Conservation (phyloP, 1,140 invertebrate species). For the Bombus cullumanus region DNA sequence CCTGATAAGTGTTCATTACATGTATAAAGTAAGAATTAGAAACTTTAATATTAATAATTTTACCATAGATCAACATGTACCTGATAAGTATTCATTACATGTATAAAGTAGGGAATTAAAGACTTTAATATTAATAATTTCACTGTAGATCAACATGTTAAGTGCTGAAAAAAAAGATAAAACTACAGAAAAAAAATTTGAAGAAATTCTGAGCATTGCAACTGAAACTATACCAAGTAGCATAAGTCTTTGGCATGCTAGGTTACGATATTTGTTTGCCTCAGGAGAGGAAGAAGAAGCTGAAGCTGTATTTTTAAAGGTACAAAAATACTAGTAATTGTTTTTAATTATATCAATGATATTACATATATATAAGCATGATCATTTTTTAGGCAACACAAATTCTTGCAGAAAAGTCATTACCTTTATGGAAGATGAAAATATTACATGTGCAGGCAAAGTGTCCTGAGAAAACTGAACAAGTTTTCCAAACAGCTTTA, state of each 20-base stretch:
- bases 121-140: constrained; percentile 31
- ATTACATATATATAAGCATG: constrained; percentile 10
- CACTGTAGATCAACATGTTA: constrained; percentile 76
- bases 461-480: constrained; percentile 78
- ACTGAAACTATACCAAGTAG: constrained; percentile 79
- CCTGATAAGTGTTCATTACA: background rate
- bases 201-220: constrained; percentile 79
- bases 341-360: background rate
- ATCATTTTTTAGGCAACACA: constrained; percentile 72
- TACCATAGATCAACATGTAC: constrained; percentile 70
- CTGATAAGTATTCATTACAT: background rate
- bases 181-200: constrained; percentile 70
- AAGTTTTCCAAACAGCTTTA: constrained; percentile 80
- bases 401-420: constrained; percentile 76
- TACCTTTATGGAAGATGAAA: constrained; percentile 82
- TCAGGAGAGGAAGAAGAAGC: constrained; percentile 73
- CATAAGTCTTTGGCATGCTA: constrained; percentile 81
- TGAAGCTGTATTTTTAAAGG: constrained; percentile 73
- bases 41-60: background rate
- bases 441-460: constrained; percentile 79
- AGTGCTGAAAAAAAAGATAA: constrained; percentile 71
- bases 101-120: constrained; percentile 16
- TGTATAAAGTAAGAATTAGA: background rate
- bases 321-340: constrained; percentile 41
- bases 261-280: constrained; percentile 78